Conservation (phyloP, 2,888 invertebrate genomes). For the Drosophila fungiperda region DNA sequence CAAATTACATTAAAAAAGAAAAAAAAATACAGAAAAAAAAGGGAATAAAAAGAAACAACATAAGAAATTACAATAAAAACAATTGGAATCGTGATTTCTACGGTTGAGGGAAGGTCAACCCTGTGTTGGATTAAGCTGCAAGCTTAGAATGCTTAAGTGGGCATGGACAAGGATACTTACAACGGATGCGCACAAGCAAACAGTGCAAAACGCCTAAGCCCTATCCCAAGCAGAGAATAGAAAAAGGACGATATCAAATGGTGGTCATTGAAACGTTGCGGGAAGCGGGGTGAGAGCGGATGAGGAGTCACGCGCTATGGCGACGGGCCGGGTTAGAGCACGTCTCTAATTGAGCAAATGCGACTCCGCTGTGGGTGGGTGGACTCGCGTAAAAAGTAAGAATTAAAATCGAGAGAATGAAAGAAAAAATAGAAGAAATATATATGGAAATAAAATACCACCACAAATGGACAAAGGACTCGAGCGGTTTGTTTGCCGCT, state of each 20-base stretch:
- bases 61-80: constrained; percentile 50
- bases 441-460: constrained; percentile 40
- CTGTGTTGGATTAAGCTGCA: constrained; percentile 66
- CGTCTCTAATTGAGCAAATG: constrained; percentile 73
- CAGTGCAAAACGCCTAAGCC: constrained; percentile 57
- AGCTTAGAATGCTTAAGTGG: constrained; percentile 79
- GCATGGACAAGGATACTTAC: constrained; percentile 57
- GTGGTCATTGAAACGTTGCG: constrained; percentile 34
- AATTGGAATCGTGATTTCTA: constrained; percentile 47
- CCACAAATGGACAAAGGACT: constrained; percentile 62
- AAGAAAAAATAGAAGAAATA: constrained; percentile 4
- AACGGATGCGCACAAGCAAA: constrained; percentile 43
- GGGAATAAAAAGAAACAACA: constrained; percentile 15
- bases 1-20: not conserved
- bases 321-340: constrained; percentile 34
- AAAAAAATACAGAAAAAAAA: not conserved
- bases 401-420: constrained; percentile 62
- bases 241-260: constrained; percentile 44
- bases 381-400: constrained; percentile 65
- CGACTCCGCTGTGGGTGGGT: constrained; percentile 15
- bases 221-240: constrained; percentile 49
- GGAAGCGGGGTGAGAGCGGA: not conserved
- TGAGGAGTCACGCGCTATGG: constrained; percentile 50
- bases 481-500: constrained; percentile 70
- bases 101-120: constrained; percentile 60